Conservation (phyloP, 2,797 vertebrate species). For the Spatula clypeata region DNA sequence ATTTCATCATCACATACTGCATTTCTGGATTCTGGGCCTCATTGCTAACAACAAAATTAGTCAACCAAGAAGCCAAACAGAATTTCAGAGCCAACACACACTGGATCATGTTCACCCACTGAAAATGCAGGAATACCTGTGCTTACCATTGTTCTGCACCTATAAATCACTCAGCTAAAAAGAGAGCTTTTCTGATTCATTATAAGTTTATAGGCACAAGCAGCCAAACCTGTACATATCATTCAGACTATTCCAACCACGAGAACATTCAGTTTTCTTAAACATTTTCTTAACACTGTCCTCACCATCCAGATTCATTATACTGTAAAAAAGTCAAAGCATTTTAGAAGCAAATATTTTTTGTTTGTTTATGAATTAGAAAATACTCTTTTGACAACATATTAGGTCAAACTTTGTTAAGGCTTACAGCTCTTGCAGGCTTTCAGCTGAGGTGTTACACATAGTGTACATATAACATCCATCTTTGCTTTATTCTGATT, state of each 20-base stretch:
- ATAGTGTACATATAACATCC: fast-evolving
- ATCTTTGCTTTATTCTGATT: neutral
- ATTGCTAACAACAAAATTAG: neutral
- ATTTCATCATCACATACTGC: neutral
- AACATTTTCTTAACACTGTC: neutral
- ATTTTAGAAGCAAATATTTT: neutral
- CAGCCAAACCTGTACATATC: neutral
- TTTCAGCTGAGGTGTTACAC: fast-evolving
- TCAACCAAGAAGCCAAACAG: neutral
- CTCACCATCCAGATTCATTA: neutral
- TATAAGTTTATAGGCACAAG: neutral
- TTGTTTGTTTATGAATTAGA: neutral
- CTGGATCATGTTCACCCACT: neutral
- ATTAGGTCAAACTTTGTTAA: neutral
- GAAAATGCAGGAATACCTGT: neutral
- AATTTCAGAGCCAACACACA: neutral
- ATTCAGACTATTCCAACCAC: neutral
- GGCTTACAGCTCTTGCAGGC: neutral
- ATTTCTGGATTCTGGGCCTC: neutral
- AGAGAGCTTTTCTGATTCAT: neutral
- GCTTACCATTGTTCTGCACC: neutral
- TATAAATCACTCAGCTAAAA: neutral
- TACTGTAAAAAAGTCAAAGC: neutral
- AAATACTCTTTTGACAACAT: neutral
- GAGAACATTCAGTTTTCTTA: neutral